Percentiles rank a stretch among this genome's conserved stretches.
phyloP scores from a whole-genome alignment of 2,113 vertebrate species.

The Rhombomys opimus region DNA sequence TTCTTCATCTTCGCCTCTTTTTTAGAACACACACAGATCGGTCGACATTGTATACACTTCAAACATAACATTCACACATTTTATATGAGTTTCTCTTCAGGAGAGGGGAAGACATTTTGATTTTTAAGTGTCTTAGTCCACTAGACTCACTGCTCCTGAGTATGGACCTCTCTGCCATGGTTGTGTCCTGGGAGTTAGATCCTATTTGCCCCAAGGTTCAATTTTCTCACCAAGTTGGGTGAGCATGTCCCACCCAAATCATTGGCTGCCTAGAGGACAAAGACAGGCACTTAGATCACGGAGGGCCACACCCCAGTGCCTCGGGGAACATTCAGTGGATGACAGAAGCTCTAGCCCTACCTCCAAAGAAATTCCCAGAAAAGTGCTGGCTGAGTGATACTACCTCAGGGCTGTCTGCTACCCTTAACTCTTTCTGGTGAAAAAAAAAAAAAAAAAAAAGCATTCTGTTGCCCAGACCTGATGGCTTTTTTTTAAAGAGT shows the following conservation, averaged over 20 bases:
- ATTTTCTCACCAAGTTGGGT: not conserved
- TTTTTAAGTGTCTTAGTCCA: not conserved
- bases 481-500: not conserved
- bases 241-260: not conserved
- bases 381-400: not conserved
- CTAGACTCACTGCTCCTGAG: not conserved
- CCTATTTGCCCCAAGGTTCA: not conserved
- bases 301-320: not conserved
- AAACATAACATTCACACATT: not conserved
- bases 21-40: not conserved
- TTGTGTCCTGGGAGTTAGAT: not conserved
- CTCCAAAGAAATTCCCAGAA: not conserved
- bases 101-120: not conserved
- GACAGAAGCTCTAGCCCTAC: not conserved
- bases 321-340: not conserved
- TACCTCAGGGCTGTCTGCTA: not conserved
- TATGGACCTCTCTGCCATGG: not conserved
- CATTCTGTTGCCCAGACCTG: not conserved
- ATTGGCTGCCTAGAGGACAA: not conserved
- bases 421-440: not conserved
- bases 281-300: not conserved
- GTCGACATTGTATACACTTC: not conserved
- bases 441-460: constrained; percentile 53
- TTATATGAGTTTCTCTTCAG: not conserved
- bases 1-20: not conserved